A percentile compares a stretch with the other conserved stretches of the same genome.
Evolutionary conservation across 2,888 invertebrate species (phyloP).

Genomic region (Drosophila sordidula): DNA sequence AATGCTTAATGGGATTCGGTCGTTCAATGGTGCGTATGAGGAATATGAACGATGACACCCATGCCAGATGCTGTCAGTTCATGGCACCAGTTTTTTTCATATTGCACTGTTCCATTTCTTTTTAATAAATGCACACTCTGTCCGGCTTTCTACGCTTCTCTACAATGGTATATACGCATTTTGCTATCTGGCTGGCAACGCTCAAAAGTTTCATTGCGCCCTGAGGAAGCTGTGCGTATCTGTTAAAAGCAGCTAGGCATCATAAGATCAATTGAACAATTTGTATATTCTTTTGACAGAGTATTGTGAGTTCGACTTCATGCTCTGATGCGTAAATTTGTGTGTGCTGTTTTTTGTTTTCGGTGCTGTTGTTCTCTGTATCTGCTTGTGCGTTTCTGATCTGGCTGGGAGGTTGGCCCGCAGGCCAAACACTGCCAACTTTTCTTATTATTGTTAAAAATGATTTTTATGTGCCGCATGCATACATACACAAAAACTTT

Average conservation of each 20-base stretch:
- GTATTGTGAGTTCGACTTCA: conserved; percentile 20
- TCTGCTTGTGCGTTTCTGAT: conserved; percentile 50
- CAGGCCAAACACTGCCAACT: conserved; percentile 71
- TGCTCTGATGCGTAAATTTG: conserved; percentile 10
- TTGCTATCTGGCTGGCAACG: neutral
- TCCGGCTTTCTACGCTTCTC: neutral
- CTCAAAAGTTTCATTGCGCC: neutral
- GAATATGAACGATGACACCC: conserved; percentile 12
- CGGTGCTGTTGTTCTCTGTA: conserved; percentile 29
- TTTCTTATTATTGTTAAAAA: conserved; percentile 73
- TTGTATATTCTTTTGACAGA: conserved; percentile 2
- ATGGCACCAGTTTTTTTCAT: conserved; percentile 12
- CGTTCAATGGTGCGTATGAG: conserved; percentile 61
- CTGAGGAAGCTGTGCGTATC: neutral
- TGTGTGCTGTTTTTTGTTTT: conserved; percentile 23
- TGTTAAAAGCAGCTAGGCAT: no score
- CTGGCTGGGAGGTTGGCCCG: conserved; percentile 53
- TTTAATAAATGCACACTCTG: conserved; percentile 21
- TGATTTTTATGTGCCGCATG: conserved; percentile 51
- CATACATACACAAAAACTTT: conserved; percentile 28
- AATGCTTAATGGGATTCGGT: conserved; percentile 59
- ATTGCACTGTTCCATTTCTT: conserved; percentile 8
- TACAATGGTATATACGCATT: neutral
- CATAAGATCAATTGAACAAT: neutral
- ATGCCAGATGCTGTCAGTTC: conserved; percentile 31